These are phyloP conservation scores for Gastracanthus pulcherrimus DNA, from an alignment of 2,888 invertebrate genomes.

Conservation along the genomic window DNA sequence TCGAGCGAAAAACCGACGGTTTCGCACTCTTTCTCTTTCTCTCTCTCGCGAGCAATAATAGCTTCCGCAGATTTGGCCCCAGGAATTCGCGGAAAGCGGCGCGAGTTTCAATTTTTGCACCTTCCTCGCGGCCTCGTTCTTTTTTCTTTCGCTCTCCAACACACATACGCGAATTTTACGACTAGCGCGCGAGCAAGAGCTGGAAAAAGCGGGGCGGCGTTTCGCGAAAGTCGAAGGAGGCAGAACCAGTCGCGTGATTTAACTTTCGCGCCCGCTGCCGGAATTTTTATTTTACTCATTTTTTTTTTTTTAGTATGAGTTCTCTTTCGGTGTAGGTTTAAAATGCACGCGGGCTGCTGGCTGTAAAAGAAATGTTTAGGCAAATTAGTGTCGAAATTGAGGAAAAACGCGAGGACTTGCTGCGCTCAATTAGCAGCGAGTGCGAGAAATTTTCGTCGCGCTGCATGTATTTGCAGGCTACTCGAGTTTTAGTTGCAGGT, in stretches of 20 bases:
- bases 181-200: no score
- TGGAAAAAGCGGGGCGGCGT: no score
- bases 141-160: no score
- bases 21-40: no score
- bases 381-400: neutral
- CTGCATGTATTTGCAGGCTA: no score
- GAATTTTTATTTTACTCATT: no score
- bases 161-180: neutral
- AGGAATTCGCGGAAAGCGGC: neutral
- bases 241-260: neutral
- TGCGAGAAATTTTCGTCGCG: neutral
- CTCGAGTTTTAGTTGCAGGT: no score
- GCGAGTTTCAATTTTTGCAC: neutral
- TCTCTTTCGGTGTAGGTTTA: no score
- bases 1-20: neutral
- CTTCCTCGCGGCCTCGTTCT: neutral
- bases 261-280: no score
- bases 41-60: neutral
- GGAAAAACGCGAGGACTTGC: neutral
- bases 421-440: neutral
- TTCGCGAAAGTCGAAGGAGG: neutral
- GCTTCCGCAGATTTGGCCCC: conserved; percentile 4
- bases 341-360: no score
- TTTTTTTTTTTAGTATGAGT: neutral
- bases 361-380: conserved; percentile 2